These are phyloP conservation scores for Neoaliturus tenellus DNA, from an alignment of 2,888 invertebrate genomes.

Conservation along the genomic window DNA sequence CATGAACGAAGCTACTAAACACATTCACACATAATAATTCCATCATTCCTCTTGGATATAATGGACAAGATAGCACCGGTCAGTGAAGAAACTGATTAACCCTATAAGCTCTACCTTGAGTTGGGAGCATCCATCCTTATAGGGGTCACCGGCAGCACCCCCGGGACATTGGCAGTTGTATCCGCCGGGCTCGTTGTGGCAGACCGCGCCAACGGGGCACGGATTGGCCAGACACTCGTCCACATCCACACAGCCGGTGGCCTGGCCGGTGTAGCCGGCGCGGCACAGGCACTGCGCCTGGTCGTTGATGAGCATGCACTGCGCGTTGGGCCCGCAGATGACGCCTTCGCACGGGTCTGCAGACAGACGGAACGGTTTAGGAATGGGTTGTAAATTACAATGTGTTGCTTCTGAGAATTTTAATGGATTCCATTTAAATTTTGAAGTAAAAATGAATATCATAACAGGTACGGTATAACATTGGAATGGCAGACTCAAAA, in stretches of 20 bases:
- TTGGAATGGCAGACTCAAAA: no score
- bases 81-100: no score
- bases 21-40: no score
- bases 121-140: conserved; percentile 84
- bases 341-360: conserved; percentile 93
- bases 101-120: no score
- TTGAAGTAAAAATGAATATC: no score
- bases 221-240: conserved; percentile 90
- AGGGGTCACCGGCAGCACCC: conserved; percentile 87
- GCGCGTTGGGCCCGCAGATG: conserved; percentile 90
- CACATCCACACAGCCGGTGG: conserved; percentile 89
- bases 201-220: conserved; percentile 90
- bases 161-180: conserved; percentile 93
- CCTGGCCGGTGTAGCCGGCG: conserved; percentile 85
- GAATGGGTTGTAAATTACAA: no score
- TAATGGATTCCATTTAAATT: no score
- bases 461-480: no score
- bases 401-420: no score
- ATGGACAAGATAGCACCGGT: no score
- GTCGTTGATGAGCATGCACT: conserved; percentile 90
- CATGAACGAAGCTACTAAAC: no score
- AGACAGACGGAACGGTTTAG: background rate
- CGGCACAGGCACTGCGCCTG: conserved; percentile 90
- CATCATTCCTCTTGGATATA: no score
- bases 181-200: conserved; percentile 90